phyloP scores from a whole-genome alignment of 1,140 invertebrate genomes.

The Drosophila funebris region DNA sequence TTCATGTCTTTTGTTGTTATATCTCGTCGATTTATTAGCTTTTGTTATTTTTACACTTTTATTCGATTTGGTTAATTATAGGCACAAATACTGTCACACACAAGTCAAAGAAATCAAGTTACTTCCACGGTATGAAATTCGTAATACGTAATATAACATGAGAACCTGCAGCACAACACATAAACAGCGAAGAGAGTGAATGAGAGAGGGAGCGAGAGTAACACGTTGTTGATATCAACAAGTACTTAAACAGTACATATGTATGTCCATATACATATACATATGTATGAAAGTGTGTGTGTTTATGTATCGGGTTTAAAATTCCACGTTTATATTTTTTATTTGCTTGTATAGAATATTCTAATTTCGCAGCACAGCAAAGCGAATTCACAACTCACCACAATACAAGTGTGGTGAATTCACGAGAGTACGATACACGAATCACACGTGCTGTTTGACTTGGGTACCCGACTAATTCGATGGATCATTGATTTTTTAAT shows the following conservation, averaged over 20 bases:
- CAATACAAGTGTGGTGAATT: constrained; percentile 31
- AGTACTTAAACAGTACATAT: constrained; percentile 23
- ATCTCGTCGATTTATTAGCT: neutral
- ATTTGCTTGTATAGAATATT: constrained; percentile 22
- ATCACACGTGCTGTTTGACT: constrained; percentile 19
- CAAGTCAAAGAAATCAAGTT: constrained; percentile 3
- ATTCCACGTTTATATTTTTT: constrained; percentile 15
- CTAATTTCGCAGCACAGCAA: constrained; percentile 29
- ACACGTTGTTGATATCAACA: constrained; percentile 52
- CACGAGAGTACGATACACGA: neutral
- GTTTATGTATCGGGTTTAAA: constrained; percentile 10
- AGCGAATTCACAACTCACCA: constrained; percentile 46
- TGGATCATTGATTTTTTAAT: neutral
- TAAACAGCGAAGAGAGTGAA: neutral
- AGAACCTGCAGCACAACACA: neutral
- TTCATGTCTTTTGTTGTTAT: constrained; percentile 66
- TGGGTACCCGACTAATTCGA: neutral
- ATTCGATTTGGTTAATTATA: neutral
- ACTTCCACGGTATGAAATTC: constrained; percentile 34
- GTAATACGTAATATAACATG: constrained; percentile 20
- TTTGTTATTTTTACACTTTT: constrained; percentile 2
- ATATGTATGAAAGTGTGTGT: neutral
- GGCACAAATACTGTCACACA: neutral
- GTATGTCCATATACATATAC: neutral
- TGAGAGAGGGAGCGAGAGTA: neutral